phyloP scores from a whole-genome alignment of 2,113 vertebrate genomes.

The Anguilla rostrata region DNA sequence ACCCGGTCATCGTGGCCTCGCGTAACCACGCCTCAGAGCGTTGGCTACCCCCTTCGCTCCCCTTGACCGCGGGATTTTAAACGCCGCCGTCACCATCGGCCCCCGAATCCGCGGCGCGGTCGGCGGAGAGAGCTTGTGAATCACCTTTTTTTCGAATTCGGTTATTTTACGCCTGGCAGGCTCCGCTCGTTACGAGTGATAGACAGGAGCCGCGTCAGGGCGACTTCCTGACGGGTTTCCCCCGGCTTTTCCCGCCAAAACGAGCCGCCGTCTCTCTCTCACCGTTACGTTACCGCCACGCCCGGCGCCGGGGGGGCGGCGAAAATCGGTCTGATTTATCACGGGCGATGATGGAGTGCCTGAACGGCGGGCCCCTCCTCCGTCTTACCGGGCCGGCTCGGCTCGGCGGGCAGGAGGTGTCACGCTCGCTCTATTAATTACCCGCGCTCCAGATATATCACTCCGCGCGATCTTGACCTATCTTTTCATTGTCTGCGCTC shows the following conservation, averaged over 20 bases:
- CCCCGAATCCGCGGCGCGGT: constrained; percentile 64
- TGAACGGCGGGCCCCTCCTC: constrained; percentile 60
- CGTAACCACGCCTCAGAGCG: neutral
- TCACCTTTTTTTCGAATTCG: constrained; percentile 67
- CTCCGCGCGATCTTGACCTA: constrained; percentile 76
- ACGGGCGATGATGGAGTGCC: constrained; percentile 66
- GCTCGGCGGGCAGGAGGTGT: constrained; percentile 42
- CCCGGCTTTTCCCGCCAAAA: constrained; percentile 57
- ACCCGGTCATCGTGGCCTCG: neutral
- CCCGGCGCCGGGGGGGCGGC: constrained; percentile 42
- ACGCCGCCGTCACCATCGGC: constrained; percentile 51
- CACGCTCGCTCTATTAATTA: constrained; percentile 75
- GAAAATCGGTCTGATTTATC: constrained; percentile 51
- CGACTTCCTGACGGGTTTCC: constrained; percentile 65
- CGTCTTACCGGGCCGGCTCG: constrained; percentile 58
- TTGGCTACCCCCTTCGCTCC: neutral
- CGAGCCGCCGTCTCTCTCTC: constrained; percentile 42
- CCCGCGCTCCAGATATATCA: constrained; percentile 74
- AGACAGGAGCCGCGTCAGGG: constrained; percentile 59
- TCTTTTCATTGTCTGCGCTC: constrained; percentile 77
- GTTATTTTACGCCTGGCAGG: constrained; percentile 69
- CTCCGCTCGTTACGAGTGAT: constrained; percentile 64
- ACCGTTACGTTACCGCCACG: constrained; percentile 12
- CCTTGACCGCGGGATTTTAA: neutral
- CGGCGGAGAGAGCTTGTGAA: constrained; percentile 67